These are phyloP conservation scores for Galaxias olidus DNA, from an alignment of 2,797 vertebrate genomes.

Conservation along the genomic window DNA sequence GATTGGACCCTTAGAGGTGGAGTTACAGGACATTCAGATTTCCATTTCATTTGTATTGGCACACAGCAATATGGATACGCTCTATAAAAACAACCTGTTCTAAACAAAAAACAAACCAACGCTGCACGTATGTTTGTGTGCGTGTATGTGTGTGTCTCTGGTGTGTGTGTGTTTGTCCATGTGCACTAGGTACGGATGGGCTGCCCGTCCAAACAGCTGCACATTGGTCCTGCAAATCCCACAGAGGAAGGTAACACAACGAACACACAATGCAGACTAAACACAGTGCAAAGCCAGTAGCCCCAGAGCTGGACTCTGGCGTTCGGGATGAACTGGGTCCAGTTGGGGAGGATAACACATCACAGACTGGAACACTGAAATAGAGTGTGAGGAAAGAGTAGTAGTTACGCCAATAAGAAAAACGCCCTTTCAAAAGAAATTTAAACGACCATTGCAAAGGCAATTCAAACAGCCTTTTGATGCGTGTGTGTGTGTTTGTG, in stretches of 20 bases:
- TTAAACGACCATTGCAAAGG: no score
- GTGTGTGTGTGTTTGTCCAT: not conserved
- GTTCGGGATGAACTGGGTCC: not conserved
- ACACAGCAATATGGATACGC: constrained; percentile 30
- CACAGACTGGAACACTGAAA: no score
- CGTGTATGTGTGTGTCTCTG: not conserved
- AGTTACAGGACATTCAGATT: not conserved
- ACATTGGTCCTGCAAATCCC: constrained; percentile 7
- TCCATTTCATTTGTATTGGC: constrained; percentile 50
- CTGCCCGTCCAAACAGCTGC: not conserved
- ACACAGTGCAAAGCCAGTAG: constrained; percentile 22
- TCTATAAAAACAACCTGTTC: constrained; percentile 37
- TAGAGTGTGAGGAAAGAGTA: no score
- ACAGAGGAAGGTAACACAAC: constrained; percentile 7
- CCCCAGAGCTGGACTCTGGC: constrained; percentile 1
- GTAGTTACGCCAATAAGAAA: no score
- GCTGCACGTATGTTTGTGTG: not conserved
- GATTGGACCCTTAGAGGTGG: constrained; percentile 25
- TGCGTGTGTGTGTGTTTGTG: not conserved
- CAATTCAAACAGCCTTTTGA: no score
- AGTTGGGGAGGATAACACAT: no score
- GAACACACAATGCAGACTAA: constrained; percentile 21
- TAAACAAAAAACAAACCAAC: no score
- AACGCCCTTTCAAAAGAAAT: no score
- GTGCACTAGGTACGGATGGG: not conserved